phyloP scores from a whole-genome alignment of 1,140 invertebrate species.

The Solenopsis fugax region DNA sequence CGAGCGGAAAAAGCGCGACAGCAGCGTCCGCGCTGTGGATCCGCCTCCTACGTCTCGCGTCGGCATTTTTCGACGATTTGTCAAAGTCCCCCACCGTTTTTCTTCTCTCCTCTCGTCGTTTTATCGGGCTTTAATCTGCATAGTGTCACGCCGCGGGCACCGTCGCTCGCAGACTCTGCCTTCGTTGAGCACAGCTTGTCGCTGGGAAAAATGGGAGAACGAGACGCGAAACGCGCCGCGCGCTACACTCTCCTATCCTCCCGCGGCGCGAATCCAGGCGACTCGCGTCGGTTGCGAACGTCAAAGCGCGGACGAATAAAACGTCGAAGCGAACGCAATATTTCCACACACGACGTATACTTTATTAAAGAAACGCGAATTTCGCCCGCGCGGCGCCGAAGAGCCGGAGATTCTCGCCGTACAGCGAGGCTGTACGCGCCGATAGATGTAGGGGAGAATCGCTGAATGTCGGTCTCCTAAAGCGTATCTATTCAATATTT shows the following conservation, averaged over 20 bases:
- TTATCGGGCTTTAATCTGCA: constrained; percentile 83
- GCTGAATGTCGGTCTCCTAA: too few relatives aligned
- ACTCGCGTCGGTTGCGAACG: constrained; percentile 27
- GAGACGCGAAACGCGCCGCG: constrained; percentile 38
- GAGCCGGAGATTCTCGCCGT: background rate
- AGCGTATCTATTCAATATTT: too few relatives aligned
- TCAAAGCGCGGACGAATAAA: constrained; percentile 37
- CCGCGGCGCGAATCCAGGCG: constrained; percentile 25
- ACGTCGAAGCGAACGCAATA: constrained; percentile 52
- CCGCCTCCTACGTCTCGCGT: constrained; percentile 63
- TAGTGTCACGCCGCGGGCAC: constrained; percentile 79
- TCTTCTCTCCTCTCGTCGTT: constrained; percentile 68
- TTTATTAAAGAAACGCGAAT: constrained; percentile 50
- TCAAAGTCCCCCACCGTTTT: constrained; percentile 80
- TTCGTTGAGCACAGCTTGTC: constrained; percentile 62
- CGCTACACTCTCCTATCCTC: constrained; percentile 11
- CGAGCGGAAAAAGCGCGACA: constrained; percentile 56
- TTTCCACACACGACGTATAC: constrained; percentile 45
- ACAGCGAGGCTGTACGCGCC: background rate
- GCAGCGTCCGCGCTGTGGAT: constrained; percentile 60
- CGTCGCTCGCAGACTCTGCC: constrained; percentile 66
- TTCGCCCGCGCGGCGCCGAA: background rate
- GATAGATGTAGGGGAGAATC: background rate
- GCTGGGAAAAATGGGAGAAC: constrained; percentile 59
- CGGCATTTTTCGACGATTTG: constrained; percentile 85